A percentile compares a stretch with the other conserved stretches of the same genome.
Evolutionary conservation across 2,113 vertebrate species (phyloP).

Genomic region (Mustela lutreola): DNA sequence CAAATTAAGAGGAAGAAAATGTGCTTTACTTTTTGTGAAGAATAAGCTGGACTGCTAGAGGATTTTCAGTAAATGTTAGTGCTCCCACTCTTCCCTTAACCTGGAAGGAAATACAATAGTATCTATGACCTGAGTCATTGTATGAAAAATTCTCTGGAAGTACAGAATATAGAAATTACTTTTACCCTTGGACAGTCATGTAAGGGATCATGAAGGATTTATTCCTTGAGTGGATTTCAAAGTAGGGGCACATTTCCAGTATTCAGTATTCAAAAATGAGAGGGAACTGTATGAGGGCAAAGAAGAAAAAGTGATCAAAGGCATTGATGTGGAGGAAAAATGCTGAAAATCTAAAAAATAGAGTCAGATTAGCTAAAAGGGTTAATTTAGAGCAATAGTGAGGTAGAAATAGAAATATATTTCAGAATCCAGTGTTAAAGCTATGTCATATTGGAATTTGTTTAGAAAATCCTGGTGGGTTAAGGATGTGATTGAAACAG

Average conservation of each 20-base stretch:
- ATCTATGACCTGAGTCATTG: neutral
- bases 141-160: neutral
- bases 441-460: neutral
- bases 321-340: neutral
- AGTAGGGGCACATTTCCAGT: neutral
- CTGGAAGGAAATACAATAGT: neutral
- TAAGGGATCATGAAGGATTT: neutral
- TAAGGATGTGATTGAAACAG: neutral
- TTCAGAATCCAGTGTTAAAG: neutral
- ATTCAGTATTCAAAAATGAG: neutral
- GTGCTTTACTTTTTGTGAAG: neutral
- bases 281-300: neutral
- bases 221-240: neutral
- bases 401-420: neutral
- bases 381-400: neutral
- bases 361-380: neutral
- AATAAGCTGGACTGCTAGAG: neutral
- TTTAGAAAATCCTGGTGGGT: neutral
- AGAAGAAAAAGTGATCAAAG: neutral
- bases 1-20: neutral
- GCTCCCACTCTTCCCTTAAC: neutral
- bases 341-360: neutral
- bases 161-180: neutral
- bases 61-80: neutral
- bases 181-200: neutral